Base-by-base conservation (phyloP, 2,888 invertebrate species). In the Coenonympha glycerion region DNA sequence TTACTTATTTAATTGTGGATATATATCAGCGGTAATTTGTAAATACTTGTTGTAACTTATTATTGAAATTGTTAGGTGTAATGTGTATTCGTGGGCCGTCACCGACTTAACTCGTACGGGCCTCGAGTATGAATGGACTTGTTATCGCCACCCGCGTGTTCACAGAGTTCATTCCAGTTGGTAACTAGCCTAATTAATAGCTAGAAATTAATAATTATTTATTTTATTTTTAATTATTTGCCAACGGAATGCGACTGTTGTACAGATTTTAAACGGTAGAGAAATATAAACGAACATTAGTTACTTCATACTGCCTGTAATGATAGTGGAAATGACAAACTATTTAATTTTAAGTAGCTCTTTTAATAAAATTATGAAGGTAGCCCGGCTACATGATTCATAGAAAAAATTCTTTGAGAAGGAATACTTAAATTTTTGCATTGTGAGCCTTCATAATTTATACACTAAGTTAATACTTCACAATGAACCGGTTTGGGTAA, bases 131-230 rank as follows among this genome's bases (percentile, higher is more conserved):
- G 76, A 72, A 80, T 77, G 82, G 80, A 84, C 73, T 81, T 81
- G 79, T 82, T 78, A 82, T 76, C 73, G 81, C 87, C 87, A 87
- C 87, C 86, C 77, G 86, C 82, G 87, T 87, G 87, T 87, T 87
- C 87, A 87, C 84, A 57, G 76, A 83, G 81, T 76, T 76, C 83
- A 76, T 86, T 86, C 86, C 84, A 63, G 71, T 79, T 79, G 87
- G 87, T 81, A 74, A 76, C 76, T 87, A 87, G 86, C 73, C 80
- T n/a, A 87, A 86, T 80, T 84, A 77, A 69, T 86, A 86, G 85
- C 78, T 80, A 82, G n/a, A n/a, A 85, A 84, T 85, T 75, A 78
- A 76, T 79, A 77, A 59, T 75, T 82, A 78, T 79, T 81, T 80
- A 81, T 82, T 79, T 70, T 81, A 75, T 78, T 79, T 81, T 34